Evolutionary conservation across 2,113 vertebrate genomes (phyloP).

Genomic region (Melospiza georgiana): DNA sequence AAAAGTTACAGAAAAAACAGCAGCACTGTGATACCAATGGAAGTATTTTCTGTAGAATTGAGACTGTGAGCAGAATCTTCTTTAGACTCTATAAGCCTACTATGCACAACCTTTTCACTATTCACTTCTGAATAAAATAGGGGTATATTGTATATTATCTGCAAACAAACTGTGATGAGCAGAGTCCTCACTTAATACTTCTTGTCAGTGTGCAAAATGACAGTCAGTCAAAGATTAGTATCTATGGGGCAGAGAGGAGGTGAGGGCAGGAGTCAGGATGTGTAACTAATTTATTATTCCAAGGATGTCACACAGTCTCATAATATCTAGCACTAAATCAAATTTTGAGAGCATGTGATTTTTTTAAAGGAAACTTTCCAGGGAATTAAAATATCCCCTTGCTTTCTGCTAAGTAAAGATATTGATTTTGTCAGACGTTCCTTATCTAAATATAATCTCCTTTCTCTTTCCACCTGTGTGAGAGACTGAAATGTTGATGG

Average conservation of each 20-base stretch:
- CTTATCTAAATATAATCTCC: neutral
- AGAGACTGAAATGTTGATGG: neutral
- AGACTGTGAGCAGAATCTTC: neutral
- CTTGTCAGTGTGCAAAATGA: neutral
- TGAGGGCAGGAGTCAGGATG: neutral
- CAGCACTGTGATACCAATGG: neutral
- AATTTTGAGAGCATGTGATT: neutral
- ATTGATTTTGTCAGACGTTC: neutral
- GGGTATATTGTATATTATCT: neutral
- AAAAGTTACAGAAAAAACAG: neutral
- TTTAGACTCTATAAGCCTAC: neutral
- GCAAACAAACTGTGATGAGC: neutral
- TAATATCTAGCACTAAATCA: neutral
- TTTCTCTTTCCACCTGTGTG: neutral
- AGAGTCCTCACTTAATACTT: neutral
- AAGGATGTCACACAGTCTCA: neutral
- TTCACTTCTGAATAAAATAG: neutral
- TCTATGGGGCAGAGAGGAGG: neutral
- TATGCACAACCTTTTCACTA: neutral
- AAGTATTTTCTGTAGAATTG: neutral
- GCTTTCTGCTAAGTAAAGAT: neutral
- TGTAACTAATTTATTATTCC: neutral
- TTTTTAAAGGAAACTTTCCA: neutral
- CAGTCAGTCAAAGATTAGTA: neutral
- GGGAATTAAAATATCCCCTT: neutral